These are phyloP conservation scores for Anguilla pacifica DNA, from an alignment of 2,797 vertebrate genomes.

Conservation along the genomic window DNA sequence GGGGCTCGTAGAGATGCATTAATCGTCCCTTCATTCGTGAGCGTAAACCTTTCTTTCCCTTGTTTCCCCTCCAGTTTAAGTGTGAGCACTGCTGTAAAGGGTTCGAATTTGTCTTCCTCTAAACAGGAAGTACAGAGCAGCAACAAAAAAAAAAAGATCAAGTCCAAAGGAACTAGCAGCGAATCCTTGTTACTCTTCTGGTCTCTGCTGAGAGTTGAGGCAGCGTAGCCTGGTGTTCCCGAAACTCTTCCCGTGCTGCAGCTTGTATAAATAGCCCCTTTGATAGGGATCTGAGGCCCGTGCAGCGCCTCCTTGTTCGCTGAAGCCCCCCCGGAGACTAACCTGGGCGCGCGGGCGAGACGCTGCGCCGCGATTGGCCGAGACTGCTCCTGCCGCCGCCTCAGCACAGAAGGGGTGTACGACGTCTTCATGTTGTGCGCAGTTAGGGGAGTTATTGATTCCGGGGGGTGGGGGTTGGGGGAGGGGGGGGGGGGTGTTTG, in stretches of 20 bases:
- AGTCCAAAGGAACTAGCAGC: not conserved
- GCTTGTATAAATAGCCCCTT: conserved; percentile 42
- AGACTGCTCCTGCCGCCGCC: conserved; percentile 43
- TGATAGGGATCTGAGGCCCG: conserved; percentile 30
- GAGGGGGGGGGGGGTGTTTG: conserved; percentile 49
- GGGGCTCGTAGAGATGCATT: no score
- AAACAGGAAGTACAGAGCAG: not conserved
- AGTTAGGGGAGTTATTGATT: conserved; percentile 69
- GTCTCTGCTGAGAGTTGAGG: not conserved
- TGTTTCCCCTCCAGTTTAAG: conserved; percentile 1
- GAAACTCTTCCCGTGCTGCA: conserved; percentile 11
- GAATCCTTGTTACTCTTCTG: not conserved
- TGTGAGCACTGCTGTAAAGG: not conserved
- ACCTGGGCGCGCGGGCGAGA: not conserved
- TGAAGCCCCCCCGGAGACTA: no score
- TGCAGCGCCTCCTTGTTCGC: conserved; percentile 20
- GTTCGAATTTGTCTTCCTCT: not conserved
- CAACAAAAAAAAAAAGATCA: not conserved
- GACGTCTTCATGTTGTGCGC: conserved; percentile 65
- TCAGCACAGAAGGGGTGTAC: conserved; percentile 60
- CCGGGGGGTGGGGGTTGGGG: conserved; percentile 60
- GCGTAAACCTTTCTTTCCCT: conserved; percentile 57
- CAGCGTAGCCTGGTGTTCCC: conserved; percentile 18
- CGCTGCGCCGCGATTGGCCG: conserved; percentile 21
- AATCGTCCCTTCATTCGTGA: conserved; percentile 39